Evolutionary conservation across 2,113 vertebrate species (phyloP).

Genomic region (Chionodraco myersi): DNA sequence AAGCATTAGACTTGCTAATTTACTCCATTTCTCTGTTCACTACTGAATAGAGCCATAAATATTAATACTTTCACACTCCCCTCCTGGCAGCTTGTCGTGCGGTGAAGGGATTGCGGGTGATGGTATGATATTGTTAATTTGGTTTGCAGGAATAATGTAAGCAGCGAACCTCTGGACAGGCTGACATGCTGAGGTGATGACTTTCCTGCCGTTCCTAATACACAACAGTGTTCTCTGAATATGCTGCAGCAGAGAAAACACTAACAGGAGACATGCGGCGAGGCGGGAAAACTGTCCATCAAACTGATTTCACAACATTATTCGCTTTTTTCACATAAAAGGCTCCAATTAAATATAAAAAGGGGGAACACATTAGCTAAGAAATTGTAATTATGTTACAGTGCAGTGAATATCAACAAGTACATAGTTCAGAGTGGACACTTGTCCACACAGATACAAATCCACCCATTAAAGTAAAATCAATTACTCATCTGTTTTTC

Average conservation of each 20-base stretch:
- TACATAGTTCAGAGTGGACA: neutral
- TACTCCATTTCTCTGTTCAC: constrained; percentile 62
- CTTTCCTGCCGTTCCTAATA: constrained; percentile 40
- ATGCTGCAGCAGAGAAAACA: neutral
- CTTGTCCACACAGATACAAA: constrained; percentile 32
- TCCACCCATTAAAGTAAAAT: constrained; percentile 69
- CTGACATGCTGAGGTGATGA: constrained; percentile 62
- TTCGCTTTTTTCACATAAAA: constrained; percentile 4
- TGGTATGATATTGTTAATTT: constrained; percentile 68
- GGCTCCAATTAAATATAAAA: constrained; percentile 22
- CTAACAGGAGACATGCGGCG: neutral
- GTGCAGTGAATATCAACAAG: constrained; percentile 14
- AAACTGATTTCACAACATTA: constrained; percentile 8
- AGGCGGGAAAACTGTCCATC: constrained; percentile 4
- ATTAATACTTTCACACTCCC: constrained; percentile 65
- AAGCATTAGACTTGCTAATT: constrained; percentile 79
- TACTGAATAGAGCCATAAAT: constrained; percentile 74
- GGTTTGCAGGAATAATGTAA: constrained; percentile 64
- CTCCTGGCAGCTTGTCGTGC: constrained; percentile 60
- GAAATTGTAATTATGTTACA: constrained; percentile 8
- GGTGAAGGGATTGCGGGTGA: constrained; percentile 53
- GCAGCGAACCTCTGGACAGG: constrained; percentile 44
- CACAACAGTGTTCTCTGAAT: constrained; percentile 15
- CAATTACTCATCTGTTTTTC: constrained; percentile 77
- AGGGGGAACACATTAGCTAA: neutral